phyloP scores from a whole-genome alignment of 2,888 invertebrate genomes.

The Apeira syringaria region DNA sequence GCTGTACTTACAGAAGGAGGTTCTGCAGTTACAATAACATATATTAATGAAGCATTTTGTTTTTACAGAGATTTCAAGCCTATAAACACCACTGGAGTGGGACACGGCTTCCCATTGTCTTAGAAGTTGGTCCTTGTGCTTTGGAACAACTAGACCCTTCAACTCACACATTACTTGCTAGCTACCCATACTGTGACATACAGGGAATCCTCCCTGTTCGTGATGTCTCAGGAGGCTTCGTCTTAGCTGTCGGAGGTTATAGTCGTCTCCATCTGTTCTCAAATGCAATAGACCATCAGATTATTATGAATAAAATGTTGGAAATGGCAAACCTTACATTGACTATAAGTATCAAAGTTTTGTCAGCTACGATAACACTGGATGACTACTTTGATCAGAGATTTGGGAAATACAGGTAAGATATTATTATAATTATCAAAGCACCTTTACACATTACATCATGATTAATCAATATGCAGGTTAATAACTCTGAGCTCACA shows the following conservation, averaged over 20 bases:
- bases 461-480: no score
- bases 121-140: slow-evolving; percentile 96
- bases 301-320: slow-evolving; percentile 93
- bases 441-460: no score
- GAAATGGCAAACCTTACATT: slow-evolving; percentile 92
- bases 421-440: background rate
- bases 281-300: slow-evolving; percentile 90
- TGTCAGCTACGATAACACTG: slow-evolving; percentile 91
- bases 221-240: slow-evolving; percentile 96
- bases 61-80: slow-evolving; percentile 90
- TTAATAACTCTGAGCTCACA: no score
- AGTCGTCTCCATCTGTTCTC: slow-evolving; percentile 96
- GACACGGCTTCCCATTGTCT: slow-evolving; percentile 91
- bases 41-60: no score
- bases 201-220: slow-evolving; percentile 86
- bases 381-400: slow-evolving; percentile 94
- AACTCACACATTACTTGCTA: slow-evolving; percentile 90
- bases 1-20: no score
- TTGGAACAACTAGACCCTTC: slow-evolving; percentile 96
- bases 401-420: slow-evolving; percentile 95
- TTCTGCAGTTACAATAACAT: no score
- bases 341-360: slow-evolving; percentile 92
- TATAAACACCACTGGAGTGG: slow-evolving; percentile 99
- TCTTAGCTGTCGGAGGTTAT: slow-evolving; percentile 95
- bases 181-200: slow-evolving; percentile 73